These are phyloP conservation scores for Rhysida immarginata DNA, from an alignment of 1,140 invertebrate species.

Conservation along the genomic window DNA sequence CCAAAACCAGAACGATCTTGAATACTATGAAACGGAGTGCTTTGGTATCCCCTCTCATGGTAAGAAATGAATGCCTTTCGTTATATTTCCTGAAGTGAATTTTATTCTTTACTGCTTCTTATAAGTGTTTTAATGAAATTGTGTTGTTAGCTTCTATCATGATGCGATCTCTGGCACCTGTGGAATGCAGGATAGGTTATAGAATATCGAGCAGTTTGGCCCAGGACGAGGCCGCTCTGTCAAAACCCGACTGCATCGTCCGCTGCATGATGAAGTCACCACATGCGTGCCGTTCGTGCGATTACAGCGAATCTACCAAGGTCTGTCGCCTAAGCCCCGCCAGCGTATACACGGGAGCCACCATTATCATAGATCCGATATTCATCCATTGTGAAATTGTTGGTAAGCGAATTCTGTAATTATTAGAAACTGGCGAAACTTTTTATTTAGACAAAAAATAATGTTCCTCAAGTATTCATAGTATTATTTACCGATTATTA, in stretches of 20 bases:
- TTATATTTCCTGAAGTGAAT: too few species aligned
- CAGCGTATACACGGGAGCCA: conserved; percentile 65
- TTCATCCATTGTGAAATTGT: conserved; percentile 73
- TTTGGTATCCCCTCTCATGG: conserved; percentile 14
- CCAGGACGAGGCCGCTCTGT: not conserved
- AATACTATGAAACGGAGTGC: conserved; percentile 21
- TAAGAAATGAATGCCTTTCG: too few species aligned
- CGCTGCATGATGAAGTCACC: conserved; percentile 68
- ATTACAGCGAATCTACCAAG: conserved; percentile 66
- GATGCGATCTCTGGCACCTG: too few species aligned
- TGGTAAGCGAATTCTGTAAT: conserved; percentile 13
- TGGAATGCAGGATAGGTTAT: not conserved
- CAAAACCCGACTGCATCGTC: conserved; percentile 53
- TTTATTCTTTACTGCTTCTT: too few species aligned
- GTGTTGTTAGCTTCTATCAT: too few species aligned
- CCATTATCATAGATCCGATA: conserved; percentile 72
- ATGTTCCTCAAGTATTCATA: not conserved
- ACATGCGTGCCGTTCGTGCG: conserved; percentile 70
- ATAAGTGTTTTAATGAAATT: too few species aligned
- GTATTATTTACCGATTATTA: not conserved
- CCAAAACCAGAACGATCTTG: conserved; percentile 31
- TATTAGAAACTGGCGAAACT: conserved; percentile 18
- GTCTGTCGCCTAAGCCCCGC: conserved; percentile 69
- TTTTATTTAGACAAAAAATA: conserved; percentile 7
- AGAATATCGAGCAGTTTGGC: not conserved